Conservation (phyloP, 2,113 vertebrate genomes). For the Dascyllus trimaculatus region DNA sequence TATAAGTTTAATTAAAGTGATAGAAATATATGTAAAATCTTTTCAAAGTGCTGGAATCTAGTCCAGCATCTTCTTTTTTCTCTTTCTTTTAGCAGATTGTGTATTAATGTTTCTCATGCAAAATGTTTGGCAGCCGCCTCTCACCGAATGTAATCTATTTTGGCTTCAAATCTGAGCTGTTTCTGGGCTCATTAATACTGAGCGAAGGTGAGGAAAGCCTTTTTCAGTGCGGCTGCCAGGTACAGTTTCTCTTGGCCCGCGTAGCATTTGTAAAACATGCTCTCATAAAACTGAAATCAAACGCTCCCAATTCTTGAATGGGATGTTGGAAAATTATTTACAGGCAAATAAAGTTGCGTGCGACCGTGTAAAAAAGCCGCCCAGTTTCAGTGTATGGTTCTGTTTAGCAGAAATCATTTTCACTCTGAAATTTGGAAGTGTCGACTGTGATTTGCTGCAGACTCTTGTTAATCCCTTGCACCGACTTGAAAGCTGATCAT, state of each 20-base stretch:
- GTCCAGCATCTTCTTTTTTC: not conserved
- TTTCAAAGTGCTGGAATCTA: constrained; percentile 26
- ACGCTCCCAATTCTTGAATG: constrained; percentile 68
- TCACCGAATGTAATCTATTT: constrained; percentile 31
- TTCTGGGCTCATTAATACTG: constrained; percentile 61
- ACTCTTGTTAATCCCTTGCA: constrained; percentile 58
- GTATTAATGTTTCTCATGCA: constrained; percentile 43
- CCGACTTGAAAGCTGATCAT: constrained; percentile 84
- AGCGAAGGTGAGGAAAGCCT: constrained; percentile 64
- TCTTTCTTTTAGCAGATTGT: constrained; percentile 20
- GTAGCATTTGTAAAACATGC: constrained; percentile 71
- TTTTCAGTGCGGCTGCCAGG: constrained; percentile 64
- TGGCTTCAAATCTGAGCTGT: constrained; percentile 43
- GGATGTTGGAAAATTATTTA: constrained; percentile 82
- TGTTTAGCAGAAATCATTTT: constrained; percentile 75
- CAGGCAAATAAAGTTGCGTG: constrained; percentile 80
- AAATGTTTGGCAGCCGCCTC: constrained; percentile 39
- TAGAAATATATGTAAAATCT: constrained; percentile 13
- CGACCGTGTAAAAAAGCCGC: constrained; percentile 50
- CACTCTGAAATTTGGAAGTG: constrained; percentile 56
- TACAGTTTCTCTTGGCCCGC: constrained; percentile 74
- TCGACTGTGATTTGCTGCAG: constrained; percentile 74
- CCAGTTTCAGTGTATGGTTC: constrained; percentile 62
- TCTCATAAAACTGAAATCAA: constrained; percentile 75
- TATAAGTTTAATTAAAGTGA: constrained; percentile 25